These are phyloP conservation scores for Holothuria glaberrima DNA, from an alignment of 35 echinoderm and acorn worm species.

Conservation along the genomic window DNA sequence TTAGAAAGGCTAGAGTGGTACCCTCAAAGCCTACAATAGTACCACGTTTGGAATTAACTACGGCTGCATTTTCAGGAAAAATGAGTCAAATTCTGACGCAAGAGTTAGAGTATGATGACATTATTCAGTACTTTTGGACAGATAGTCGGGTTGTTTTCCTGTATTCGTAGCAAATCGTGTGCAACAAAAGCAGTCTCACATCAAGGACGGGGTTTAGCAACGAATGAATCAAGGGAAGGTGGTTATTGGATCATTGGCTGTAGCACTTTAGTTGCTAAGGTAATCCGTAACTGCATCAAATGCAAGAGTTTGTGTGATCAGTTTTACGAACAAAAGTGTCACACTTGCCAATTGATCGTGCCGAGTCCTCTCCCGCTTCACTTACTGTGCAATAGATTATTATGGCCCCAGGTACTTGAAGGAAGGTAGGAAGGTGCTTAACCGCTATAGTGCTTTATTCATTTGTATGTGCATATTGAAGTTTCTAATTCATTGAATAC, in stretches of 20 bases:
- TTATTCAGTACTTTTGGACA: too few relatives aligned
- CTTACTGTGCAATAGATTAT: slow-evolving; percentile 28
- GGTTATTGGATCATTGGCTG: slow-evolving; percentile 50
- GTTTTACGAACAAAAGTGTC: slow-evolving; percentile 80
- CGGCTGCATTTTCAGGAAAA: too few relatives aligned
- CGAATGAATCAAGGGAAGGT: background rate
- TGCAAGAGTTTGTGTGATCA: too few relatives aligned
- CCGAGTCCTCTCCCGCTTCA: slow-evolving; percentile 31
- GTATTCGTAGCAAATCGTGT: too few relatives aligned
- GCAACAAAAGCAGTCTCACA: slow-evolving; percentile 43
- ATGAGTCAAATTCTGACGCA: too few relatives aligned
- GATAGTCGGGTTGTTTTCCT: too few relatives aligned
- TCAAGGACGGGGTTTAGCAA: slow-evolving; percentile 23
- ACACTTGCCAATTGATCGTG: slow-evolving; percentile 56
- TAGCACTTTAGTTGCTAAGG: background rate
- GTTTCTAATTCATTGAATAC: too few relatives aligned
- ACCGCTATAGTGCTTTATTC: slow-evolving; percentile 68
- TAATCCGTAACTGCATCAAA: too few relatives aligned
- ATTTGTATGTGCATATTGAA: slow-evolving; percentile 82
- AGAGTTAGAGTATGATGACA: too few relatives aligned
- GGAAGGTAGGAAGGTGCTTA: slow-evolving; percentile 55
- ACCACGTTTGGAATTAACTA: too few relatives aligned
- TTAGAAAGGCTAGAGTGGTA: too few relatives aligned
- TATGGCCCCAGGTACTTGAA: slow-evolving; percentile 65
- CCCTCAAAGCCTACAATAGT: too few relatives aligned